A percentile compares a stretch with the other conserved stretches of the same genome.
Conservation (phyloP, 2,113 vertebrate species). For the Onychorhynchus coronatus region DNA sequence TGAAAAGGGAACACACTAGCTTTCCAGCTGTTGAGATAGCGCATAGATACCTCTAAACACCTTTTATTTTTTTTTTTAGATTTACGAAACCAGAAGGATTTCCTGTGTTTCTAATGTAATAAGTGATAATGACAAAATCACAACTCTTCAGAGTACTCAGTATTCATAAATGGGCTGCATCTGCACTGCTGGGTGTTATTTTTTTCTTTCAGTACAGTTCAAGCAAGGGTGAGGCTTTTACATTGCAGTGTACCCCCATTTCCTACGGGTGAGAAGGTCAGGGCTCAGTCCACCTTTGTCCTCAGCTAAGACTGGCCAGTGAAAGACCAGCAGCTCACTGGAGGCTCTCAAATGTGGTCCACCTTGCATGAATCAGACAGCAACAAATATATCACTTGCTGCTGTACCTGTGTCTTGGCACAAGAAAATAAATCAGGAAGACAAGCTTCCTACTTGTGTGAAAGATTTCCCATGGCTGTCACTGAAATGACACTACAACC, state of each 20-base stretch:
- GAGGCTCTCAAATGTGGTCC: not conserved
- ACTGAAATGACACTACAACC: not conserved
- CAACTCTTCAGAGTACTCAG: not conserved
- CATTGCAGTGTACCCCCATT: not conserved
- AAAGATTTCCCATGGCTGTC: not conserved
- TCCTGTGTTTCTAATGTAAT: not conserved
- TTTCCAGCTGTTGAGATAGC: not conserved
- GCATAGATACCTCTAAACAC: not conserved
- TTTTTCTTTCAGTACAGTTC: not conserved
- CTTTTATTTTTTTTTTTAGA: not conserved
- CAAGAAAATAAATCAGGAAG: not conserved
- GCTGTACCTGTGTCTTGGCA: not conserved
- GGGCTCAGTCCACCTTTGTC: not conserved
- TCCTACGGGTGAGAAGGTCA: not conserved
- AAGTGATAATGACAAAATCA: not conserved
- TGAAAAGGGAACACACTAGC: not conserved
- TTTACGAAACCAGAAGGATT: not conserved
- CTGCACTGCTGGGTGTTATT: not conserved
- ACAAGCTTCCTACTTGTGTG: not conserved
- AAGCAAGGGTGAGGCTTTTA: not conserved
- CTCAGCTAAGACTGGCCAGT: not conserved
- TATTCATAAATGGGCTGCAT: not conserved
- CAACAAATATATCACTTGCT: not conserved
- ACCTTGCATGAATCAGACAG: not conserved
- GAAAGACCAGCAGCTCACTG: not conserved